Evolutionary conservation across 2,888 invertebrate genomes (phyloP).

Genomic region (Coelopa pilipes): DNA sequence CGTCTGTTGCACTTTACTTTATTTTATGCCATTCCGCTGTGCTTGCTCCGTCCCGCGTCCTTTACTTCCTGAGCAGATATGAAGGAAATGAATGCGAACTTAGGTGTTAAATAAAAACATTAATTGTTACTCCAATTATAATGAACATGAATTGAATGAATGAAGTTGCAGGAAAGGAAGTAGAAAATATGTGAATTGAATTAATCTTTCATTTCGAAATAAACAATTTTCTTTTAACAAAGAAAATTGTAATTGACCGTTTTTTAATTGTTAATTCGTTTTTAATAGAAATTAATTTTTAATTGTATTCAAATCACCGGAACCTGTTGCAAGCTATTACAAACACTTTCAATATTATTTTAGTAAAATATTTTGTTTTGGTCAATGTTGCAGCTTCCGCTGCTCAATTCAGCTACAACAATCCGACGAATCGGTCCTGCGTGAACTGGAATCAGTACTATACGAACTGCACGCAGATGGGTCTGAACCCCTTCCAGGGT

Average conservation of each 20-base stretch:
- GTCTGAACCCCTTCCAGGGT: constrained; percentile 97
- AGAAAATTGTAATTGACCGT: too few species aligned
- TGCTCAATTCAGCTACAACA: constrained; percentile 69
- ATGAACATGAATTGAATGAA: too few species aligned
- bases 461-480: constrained; percentile 90
- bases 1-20: not conserved
- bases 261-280: not conserved
- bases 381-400: constrained; percentile 57
- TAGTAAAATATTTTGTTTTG: not conserved
- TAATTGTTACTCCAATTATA: constrained; percentile 38
- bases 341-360: not conserved
- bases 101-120: constrained; percentile 37
- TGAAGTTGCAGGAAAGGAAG: not conserved
- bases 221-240: too few species aligned
- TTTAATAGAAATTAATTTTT: not conserved
- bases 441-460: constrained; percentile 99
- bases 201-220: not conserved
- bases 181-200: not conserved
- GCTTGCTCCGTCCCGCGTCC: not conserved
- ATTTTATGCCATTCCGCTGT: not conserved
- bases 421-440: constrained; percentile 81
- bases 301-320: too few species aligned
- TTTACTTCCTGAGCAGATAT: not conserved
- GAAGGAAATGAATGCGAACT: constrained; percentile 7
- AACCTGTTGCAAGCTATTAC: not conserved